Conservation (phyloP, 2,888 invertebrate species). For the Acrobasis consociella region DNA sequence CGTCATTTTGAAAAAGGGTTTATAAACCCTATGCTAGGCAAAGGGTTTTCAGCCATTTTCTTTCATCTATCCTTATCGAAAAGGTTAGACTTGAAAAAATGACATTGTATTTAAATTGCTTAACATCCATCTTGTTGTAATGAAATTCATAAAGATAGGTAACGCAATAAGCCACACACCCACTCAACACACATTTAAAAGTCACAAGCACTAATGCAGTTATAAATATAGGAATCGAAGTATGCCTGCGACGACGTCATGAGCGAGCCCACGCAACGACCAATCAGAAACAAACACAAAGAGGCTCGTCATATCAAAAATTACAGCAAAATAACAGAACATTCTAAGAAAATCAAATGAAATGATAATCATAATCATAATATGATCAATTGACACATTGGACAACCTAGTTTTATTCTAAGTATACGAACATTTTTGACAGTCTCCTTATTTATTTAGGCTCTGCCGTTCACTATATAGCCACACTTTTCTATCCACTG, state of each 20-base stretch:
- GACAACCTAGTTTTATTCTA: not conserved
- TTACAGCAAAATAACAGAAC: not conserved
- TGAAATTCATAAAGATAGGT: not conserved
- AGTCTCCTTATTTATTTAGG: slow-evolving; percentile 10
- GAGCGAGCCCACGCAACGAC: slow-evolving; percentile 78
- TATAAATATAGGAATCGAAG: slow-evolving; percentile 70
- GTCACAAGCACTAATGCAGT: slow-evolving; percentile 51
- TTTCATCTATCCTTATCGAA: too few relatives aligned
- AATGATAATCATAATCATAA: not conserved
- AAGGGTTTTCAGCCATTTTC: too few relatives aligned
- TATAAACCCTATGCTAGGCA: too few relatives aligned
- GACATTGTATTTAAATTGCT: too few relatives aligned
- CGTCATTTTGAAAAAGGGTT: too few relatives aligned
- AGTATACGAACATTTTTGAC: slow-evolving; percentile 9
- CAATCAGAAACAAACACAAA: slow-evolving; percentile 79
- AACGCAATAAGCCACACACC: slow-evolving; percentile 30
- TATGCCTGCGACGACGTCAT: slow-evolving; percentile 79
- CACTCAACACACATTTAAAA: slow-evolving; percentile 31
- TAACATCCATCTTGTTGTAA: not conserved
- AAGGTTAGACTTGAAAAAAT: too few relatives aligned
- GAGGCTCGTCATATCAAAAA: slow-evolving; percentile 76
- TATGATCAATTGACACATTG: not conserved
- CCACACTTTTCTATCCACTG: slow-evolving; percentile 41
- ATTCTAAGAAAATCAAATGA: not conserved
- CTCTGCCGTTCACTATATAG: slow-evolving; percentile 32